Evolutionary conservation across 2,113 vertebrate species (phyloP).

Genomic region (Semnornis frantzii): DNA sequence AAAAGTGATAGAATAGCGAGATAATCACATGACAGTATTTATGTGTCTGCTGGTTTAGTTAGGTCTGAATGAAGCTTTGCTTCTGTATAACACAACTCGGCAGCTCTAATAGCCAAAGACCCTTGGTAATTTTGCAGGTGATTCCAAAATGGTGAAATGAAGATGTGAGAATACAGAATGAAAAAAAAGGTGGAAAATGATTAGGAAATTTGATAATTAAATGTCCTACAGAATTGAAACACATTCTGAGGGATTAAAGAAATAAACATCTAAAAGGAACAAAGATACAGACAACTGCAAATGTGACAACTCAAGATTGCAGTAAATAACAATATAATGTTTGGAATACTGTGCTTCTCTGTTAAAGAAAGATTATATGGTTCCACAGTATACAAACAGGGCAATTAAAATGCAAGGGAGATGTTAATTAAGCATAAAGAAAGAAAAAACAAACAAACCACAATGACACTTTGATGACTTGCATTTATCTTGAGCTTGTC

Average conservation of each 20-base stretch:
- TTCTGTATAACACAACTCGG: background rate
- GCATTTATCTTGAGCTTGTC: background rate
- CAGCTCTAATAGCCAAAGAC: background rate
- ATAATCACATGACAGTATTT: background rate
- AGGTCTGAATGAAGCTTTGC: background rate
- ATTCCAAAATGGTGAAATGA: background rate
- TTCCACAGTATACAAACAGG: background rate
- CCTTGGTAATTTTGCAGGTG: background rate
- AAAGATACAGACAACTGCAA: background rate
- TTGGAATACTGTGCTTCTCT: background rate
- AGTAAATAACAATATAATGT: background rate
- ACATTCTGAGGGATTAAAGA: background rate
- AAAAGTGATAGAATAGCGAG: background rate
- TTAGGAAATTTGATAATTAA: background rate
- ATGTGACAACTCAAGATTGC: background rate
- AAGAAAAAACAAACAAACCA: background rate
- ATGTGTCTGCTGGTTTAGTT: background rate
- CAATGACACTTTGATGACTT: background rate
- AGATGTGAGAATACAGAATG: background rate
- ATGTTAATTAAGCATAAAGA: background rate
- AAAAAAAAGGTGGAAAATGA: background rate
- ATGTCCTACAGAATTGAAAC: background rate
- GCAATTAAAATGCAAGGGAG: background rate
- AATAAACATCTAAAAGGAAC: background rate
- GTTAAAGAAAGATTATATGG: background rate